Base-by-base conservation (phyloP, 2,888 invertebrate species). In the Zaprionus bogoriensis region DNA sequence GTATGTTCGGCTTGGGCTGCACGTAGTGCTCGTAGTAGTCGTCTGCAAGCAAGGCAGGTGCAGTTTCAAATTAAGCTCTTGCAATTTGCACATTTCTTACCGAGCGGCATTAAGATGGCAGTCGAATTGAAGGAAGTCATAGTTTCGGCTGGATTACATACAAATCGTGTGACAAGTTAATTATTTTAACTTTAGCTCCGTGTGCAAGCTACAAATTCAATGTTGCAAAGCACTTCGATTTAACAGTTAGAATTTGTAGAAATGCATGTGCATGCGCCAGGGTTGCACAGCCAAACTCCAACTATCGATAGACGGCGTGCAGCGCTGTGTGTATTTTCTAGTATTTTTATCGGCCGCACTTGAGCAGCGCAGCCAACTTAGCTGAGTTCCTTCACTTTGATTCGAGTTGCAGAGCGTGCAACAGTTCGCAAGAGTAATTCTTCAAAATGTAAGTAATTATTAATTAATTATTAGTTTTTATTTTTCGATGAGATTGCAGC, bases 401-500 rank as follows among this genome's bases (percentile, higher is more conserved):
- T 54, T 58, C 10, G 48, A 19, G 3, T 6, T 9, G 36, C 0
- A 3, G 17, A 41, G 10, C 53, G 23, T 30, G 74, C 3, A 1
- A 1, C 20, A 51, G 14, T 10, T 20, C n/a, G 4, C 0, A 0
- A 0, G 2, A 0, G 3, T 0, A 0, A 0, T 1, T 0, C 7
- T 0, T 0, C 0, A 12, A 59, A 22, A 82, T 85, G 82, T 79
- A 66, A 73, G 74, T 68, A 27, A 0, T 4, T 9, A 27, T 17
- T 4, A 10, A 0, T n/a, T n/a, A 54, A 12, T 30, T 1, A 10
- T 25, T 1, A 4, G 2, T 23, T 23, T 0, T 22, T 5, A 36
- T 23, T 23, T 0, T 22, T 5, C 28, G 30, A 23, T 51, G 51
- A 30, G 28, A 64, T 59, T 71, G 87, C 87, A 85, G 72, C 70